These are phyloP conservation scores for Sycophila sp. DNA, from an alignment of 1,140 invertebrate genomes.

Conservation along the genomic window DNA sequence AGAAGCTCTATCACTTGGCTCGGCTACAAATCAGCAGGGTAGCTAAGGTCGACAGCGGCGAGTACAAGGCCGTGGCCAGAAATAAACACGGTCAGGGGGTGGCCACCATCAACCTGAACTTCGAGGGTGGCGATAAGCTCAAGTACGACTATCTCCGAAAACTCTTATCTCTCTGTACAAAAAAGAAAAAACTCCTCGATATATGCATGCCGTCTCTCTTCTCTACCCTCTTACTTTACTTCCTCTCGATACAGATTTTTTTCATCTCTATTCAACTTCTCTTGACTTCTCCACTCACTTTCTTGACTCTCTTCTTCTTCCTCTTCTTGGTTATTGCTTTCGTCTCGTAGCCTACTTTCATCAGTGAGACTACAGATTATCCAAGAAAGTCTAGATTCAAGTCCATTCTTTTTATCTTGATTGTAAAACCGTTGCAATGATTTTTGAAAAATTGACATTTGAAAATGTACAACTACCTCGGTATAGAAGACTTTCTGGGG, in stretches of 20 bases:
- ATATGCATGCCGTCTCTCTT: slow-evolving; percentile 12
- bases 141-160: slow-evolving; percentile 73
- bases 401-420: too few species aligned
- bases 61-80: slow-evolving; percentile 92
- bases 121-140: slow-evolving; percentile 87
- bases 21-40: slow-evolving; percentile 86
- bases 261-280: slow-evolving; percentile 4
- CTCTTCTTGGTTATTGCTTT: background rate
- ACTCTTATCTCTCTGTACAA: background rate
- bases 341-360: too few species aligned
- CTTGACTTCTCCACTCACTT: slow-evolving; percentile 21
- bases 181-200: too few species aligned
- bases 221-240: slow-evolving; percentile 22
- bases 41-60: slow-evolving; percentile 86
- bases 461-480: too few species aligned
- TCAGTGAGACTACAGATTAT: too few species aligned
- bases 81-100: slow-evolving; percentile 92
- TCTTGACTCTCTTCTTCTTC: background rate
- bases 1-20: slow-evolving; percentile 89
- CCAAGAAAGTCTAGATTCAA: too few species aligned
- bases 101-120: slow-evolving; percentile 96
- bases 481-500: too few species aligned
- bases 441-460: too few species aligned
- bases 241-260: slow-evolving; percentile 30
- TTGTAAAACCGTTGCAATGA: too few species aligned